Conservation (phyloP, 2,797 vertebrate genomes). For the Masticophis lateralis region DNA sequence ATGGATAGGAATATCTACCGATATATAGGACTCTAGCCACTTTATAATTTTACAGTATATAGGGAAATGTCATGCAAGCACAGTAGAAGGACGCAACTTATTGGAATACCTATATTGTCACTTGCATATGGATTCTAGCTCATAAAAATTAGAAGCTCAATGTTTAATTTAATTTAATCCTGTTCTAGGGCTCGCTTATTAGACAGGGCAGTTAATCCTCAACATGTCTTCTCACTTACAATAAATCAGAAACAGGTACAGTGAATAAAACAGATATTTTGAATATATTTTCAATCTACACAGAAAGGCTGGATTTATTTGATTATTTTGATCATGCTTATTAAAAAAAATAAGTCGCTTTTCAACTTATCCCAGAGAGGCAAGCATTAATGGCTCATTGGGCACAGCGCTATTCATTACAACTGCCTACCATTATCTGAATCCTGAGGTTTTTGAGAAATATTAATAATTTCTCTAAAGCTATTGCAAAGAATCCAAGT, state of each 20-base stretch:
- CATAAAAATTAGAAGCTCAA: constrained; percentile 19
- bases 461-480: not conserved
- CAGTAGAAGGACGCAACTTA: not conserved
- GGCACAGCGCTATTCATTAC: not conserved
- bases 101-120: not conserved
- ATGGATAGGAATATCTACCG: not conserved
- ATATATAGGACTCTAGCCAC: not conserved
- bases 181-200: not conserved
- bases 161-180: not conserved
- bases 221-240: not conserved
- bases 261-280: not conserved
- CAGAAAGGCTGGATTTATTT: not conserved
- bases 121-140: not conserved
- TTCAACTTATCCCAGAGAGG: constrained; percentile 22
- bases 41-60: not conserved
- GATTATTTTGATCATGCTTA: not conserved
- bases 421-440: constrained; percentile 10
- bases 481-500: constrained; percentile 29
- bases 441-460: not conserved
- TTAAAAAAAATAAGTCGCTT: not conserved
- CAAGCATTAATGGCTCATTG: not conserved
- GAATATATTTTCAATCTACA: not conserved
- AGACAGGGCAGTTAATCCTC: not conserved
- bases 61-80: not conserved
- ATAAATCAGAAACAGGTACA: not conserved